Conservation (phyloP, 2,888 invertebrate genomes). For the Baronia brevicornis region DNA sequence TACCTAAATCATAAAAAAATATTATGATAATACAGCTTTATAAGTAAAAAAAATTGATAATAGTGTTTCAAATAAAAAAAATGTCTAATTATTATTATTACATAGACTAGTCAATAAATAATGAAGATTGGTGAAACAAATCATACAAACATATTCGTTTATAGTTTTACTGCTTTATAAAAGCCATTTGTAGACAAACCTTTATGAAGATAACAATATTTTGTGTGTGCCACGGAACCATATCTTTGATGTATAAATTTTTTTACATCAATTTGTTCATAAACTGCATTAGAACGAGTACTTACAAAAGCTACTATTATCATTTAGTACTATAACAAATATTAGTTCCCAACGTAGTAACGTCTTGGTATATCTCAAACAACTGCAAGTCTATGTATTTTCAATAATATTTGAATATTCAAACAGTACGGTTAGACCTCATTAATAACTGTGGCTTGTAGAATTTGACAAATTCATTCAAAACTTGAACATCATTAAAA, state of each 20-base stretch:
- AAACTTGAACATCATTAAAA: constrained; percentile 66
- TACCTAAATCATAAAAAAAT: too few relatives aligned
- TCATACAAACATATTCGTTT: too few relatives aligned
- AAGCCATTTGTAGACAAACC: too few relatives aligned
- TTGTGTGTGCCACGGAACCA: constrained; percentile 1
- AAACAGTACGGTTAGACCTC: constrained; percentile 26
- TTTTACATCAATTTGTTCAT: constrained; percentile 16
- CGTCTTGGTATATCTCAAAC: constrained; percentile 39
- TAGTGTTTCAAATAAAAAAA: too few relatives aligned
- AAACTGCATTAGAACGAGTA: too few relatives aligned
- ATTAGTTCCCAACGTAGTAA: constrained; percentile 40
- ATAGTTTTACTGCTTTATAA: too few relatives aligned
- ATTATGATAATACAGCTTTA: too few relatives aligned
- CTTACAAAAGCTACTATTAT: constrained; percentile 37
- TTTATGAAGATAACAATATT: too few relatives aligned
- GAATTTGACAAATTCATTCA: constrained; percentile 60
- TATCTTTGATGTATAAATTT: constrained; percentile 7
- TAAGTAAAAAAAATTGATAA: too few relatives aligned
- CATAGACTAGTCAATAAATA: too few relatives aligned
- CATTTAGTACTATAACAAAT: constrained; percentile 31
- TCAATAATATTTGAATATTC: constrained; percentile 33
- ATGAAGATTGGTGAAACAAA: too few relatives aligned
- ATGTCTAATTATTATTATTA: too few relatives aligned
- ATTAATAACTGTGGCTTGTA: constrained; percentile 37
- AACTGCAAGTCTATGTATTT: constrained; percentile 16